Base-by-base conservation (phyloP, 92 coral and sea anemone genomes). In the Bergia sp. region DNA sequence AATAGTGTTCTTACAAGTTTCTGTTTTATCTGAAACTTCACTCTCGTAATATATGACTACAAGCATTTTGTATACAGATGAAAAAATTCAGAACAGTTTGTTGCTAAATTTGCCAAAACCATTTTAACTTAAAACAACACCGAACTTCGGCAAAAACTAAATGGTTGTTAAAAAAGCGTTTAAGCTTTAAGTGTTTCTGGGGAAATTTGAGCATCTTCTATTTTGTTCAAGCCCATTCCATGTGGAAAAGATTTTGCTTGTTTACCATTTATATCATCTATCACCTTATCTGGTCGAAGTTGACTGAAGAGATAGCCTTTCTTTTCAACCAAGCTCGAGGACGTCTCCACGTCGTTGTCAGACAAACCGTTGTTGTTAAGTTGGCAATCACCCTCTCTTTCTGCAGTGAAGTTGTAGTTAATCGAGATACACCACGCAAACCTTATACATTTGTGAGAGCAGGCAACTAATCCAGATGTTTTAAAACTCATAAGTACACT, bases 381-480 rank as follows among this genome's bases (percentile, higher is more conserved):
- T 61, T 81, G 85, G 37, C 85, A 81, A 9, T 81, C 85, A 20
- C 85, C 85, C 8, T 81, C 53, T 4, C 18, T 58, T 61, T 81
- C 72, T 39, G 73, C 74, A 15, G 72, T 81, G 67, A 57, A 38
- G 45, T 81, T 38, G 85, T 81, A 81, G 72, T 81, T 81, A 7
- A 81, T 81, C 37, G 85, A 81, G 37, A 81, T 40, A 61, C 85
- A 81, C 85, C 85, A 81, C 8, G 72, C 29, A 38, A 37, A 81
- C 1, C n/a, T 61, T 8, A 81, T 40, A 20, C 85, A 81, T 3
- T 61, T 81, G 5, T 81, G 85, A 13, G 85, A 81, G 23, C 85
- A 81, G 16, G 72, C 71, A 61, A 81, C 61, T 38, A 81, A 38
- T 9, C 85, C 85, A 81, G 85, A 3, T 10, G 85, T 81, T 57